Evolutionary conservation across 2,888 invertebrate species (phyloP), one percentile per base, ranked within the genome.

Genomic region (Meiosimyza decipiens): DNA sequence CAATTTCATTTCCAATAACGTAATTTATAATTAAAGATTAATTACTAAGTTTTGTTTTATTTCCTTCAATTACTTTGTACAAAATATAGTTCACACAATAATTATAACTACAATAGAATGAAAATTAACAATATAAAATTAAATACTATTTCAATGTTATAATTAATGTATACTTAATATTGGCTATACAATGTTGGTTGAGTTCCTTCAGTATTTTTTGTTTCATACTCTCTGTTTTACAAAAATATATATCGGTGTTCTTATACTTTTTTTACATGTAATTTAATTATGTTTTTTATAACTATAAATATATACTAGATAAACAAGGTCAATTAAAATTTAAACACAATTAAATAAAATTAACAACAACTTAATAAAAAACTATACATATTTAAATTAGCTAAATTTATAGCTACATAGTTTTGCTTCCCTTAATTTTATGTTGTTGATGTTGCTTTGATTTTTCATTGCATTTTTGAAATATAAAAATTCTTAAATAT

Each of bases 211-310:
- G 16, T 63, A 18, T 40, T 40, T 63, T 47, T 63, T 22, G 4
- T 47, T 40, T 40, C 13, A 18, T 64, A 6, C 51, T 51, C 12
- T 70, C 54, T 52, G 54, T 63, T 54, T 57, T 70, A 70, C n/a
- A 70, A 70, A 70, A 80, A 81, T 81, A 82, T 82, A 82, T 81
- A 80, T 81, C 82, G 81, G 75, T 82, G 80, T 74, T 76, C 79
- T 75, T 67, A 74, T 76, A 49, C 69, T 71, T 40, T 72, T 77
- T 70, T 63, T 40, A 70, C 51, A 62, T 51, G n/a, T 12, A 51
- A 54, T n/a, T 54, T 54, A 54, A 54, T 54, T 54, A 6, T 6
- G 3, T 18, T 12, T n/a, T 18, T 9, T 16, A 57, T 57, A 15
- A 12, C 28, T 50, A 60, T 50, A 28, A 50, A 57, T 59, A 50